Evolutionary conservation across 2,888 invertebrate species (phyloP), one percentile per base, ranked within the genome.

Genomic region (Netelia fuscicornis): DNA sequence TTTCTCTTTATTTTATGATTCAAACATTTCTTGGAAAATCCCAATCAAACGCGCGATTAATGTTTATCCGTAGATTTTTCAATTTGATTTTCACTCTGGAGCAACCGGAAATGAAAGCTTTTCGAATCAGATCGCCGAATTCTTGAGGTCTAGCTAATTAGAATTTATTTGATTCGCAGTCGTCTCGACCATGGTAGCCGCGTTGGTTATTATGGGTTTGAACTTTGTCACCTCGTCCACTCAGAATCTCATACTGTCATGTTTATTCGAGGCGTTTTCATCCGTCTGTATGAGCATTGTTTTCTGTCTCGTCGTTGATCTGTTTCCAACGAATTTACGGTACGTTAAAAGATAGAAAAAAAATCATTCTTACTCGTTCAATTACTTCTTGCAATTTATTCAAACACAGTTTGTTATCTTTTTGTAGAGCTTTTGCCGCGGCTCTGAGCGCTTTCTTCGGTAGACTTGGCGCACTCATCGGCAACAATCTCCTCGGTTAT

Each of bases 321-420:
- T 97, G 85, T 97, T 97, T 94, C 97, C 97, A 87, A 97, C 97
- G 76, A 96, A 97, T 94, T 95, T 97, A 91, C 96, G 97, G 97
- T 79, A 75, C 2, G 3, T 37, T 6, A 37, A 37, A 37, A 37
- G 6, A 37, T 37, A 37, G 8, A 6, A 37, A 8, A 6, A 37
- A 37, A 37, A 6, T 3, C 5, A 37, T 17, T 8, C 5, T 62
- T 62, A 25, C 25, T n/a, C 13, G 25, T 62, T 6, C 8, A 37
- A 37, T 1, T 37, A 37, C 8, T 1, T 1, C 3, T 37, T 37
- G 37, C 37, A 37, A 8, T 25, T 70, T 13, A 2, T 62, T 25
- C 0, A 25, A 25, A 30, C 30, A 1, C 13, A 25, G 37, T 20
- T n/a, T 58, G 20, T 9, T 0, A 62, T 62, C 10, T 58, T 58